These are phyloP conservation scores for Eristalinus aeneus DNA, from an alignment of 2,888 invertebrate genomes.

Conservation along the genomic window DNA sequence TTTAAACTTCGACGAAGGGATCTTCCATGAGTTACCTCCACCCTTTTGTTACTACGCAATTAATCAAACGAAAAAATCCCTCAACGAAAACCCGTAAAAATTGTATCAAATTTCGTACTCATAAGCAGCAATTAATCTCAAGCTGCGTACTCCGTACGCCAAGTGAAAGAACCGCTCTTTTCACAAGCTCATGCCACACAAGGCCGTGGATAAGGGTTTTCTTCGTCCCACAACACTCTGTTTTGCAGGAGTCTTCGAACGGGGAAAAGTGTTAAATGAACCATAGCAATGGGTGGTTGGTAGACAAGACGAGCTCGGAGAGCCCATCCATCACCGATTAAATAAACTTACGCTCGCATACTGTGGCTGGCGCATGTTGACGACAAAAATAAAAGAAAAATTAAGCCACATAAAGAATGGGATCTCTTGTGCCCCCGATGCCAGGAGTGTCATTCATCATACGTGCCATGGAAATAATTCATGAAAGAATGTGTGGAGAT, in stretches of 20 bases:
- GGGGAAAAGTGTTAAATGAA: not conserved
- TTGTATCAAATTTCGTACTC: conserved; percentile 43
- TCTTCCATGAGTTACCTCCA: conserved; percentile 35
- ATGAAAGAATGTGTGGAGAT: conserved; percentile 6
- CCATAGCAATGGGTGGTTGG: not conserved
- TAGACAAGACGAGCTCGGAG: conserved; percentile 35
- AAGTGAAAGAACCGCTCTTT: not conserved
- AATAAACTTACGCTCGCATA: conserved; percentile 56
- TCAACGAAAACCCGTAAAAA: conserved; percentile 45
- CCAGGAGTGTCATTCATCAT: conserved; percentile 63
- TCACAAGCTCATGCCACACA: not conserved
- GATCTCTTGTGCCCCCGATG: conserved; percentile 58
- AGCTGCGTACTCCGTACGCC: not conserved
- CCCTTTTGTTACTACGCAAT: conserved; percentile 25
- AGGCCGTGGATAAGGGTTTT: too few relatives aligned
- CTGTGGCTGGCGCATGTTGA: conserved; percentile 13
- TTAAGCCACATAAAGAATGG: conserved; percentile 64
- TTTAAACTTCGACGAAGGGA: too few relatives aligned
- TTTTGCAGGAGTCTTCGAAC: not conserved
- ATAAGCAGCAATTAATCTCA: conserved; percentile 65
- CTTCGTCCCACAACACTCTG: too few relatives aligned
- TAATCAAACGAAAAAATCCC: conserved; percentile 47
- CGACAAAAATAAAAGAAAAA: conserved; percentile 66
- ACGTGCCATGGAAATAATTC: conserved; percentile 57
- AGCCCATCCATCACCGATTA: conserved; percentile 66